Conservation (phyloP, 2,797 vertebrate species). For the Lagocephalus sceleratus region DNA sequence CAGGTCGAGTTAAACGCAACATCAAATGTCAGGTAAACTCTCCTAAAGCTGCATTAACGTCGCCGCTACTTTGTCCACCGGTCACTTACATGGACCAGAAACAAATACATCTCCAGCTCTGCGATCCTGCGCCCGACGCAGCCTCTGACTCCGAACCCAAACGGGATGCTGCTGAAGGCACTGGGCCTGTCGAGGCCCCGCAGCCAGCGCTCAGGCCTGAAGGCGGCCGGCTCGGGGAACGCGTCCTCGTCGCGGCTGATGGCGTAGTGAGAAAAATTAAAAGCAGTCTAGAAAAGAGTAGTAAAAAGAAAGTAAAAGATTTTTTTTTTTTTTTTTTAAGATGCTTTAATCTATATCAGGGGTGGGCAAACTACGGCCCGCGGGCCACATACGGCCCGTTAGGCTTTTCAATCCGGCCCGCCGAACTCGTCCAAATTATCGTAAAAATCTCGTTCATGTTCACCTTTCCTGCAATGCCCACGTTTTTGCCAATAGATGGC, state of each 20-base stretch:
- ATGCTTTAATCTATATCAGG: not conserved
- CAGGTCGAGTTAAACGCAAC: not conserved
- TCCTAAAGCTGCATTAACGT: no score
- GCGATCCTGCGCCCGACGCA: slow-evolving; percentile 79
- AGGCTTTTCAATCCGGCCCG: no score
- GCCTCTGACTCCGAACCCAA: slow-evolving; percentile 77
- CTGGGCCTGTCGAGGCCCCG: slow-evolving; percentile 56
- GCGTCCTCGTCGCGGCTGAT: slow-evolving; percentile 69
- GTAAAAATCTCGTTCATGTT: no score
- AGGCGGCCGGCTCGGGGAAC: slow-evolving; percentile 67
- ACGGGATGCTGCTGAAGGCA: slow-evolving; percentile 75
- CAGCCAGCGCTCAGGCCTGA: slow-evolving; percentile 77
- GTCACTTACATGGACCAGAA: slow-evolving; percentile 64
- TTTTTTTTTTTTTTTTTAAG: not conserved
- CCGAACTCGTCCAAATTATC: no score
- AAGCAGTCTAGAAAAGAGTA: slow-evolving; percentile 63
- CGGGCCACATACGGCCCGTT: no score
- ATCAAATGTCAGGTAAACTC: no score
- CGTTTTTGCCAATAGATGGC: no score
- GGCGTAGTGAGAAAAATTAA: slow-evolving; percentile 71
- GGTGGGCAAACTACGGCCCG: no score
- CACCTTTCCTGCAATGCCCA: no score
- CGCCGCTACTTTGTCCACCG: not conserved
- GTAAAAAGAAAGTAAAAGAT: not conserved
- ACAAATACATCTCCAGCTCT: slow-evolving; percentile 78